A percentile compares a stretch with the other conserved stretches of the same genome.
Conservation (phyloP, 2,888 invertebrate species). For the Drosophila ochracea region DNA sequence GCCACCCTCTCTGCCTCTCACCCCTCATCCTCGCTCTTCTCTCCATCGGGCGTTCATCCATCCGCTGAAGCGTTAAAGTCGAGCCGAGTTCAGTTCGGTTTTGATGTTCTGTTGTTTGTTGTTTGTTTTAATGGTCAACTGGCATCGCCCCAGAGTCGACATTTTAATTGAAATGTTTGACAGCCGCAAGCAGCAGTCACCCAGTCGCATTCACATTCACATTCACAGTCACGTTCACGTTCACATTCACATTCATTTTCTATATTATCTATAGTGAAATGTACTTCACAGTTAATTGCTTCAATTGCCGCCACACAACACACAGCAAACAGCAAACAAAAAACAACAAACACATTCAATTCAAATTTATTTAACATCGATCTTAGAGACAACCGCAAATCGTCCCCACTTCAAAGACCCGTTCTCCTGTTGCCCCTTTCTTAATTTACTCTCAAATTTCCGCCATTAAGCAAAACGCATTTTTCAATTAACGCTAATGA, state of each 20-base stretch:
- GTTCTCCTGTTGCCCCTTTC: not conserved
- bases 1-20: conserved; percentile 3
- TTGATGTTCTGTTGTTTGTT: conserved; percentile 17
- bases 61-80: conserved; percentile 56
- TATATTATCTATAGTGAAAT: conserved; percentile 47
- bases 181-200: conserved; percentile 32
- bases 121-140: conserved; percentile 34
- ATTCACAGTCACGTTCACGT: conserved; percentile 3
- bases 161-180: conserved; percentile 78
- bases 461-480: conserved; percentile 50
- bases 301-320: conserved; percentile 61
- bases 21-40: conserved; percentile 1
- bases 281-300: conserved; percentile 77
- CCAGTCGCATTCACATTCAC: conserved; percentile 28
- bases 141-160: conserved; percentile 25
- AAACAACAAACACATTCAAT: conserved; percentile 53
- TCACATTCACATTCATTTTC: conserved; percentile 16
- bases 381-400: conserved; percentile 28
- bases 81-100: conserved; percentile 57
- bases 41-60: not conserved
- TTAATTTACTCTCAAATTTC: not conserved
- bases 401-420: not conserved
- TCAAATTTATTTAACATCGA: conserved; percentile 59
- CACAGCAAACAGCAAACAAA: conserved; percentile 31
- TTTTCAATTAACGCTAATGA: conserved; percentile 57